Conservation (phyloP, 1,140 invertebrate genomes). For the Gonioctena quinquepunctata region DNA sequence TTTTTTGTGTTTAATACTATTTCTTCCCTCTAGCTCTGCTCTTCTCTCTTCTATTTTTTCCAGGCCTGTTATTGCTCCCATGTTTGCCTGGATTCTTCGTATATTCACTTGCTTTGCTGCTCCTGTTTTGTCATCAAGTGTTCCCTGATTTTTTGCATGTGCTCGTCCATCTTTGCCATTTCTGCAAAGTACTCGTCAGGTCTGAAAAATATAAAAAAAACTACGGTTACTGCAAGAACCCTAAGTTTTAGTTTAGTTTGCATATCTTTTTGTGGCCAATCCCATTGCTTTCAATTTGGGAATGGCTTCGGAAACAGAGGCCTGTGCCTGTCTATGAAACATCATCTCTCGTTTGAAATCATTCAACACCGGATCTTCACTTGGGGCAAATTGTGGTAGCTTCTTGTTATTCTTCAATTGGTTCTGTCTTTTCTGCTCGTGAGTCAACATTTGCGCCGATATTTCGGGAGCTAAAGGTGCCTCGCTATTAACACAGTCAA, state of each 20-base stretch:
- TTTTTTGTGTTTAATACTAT: no score
- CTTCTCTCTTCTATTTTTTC: no score
- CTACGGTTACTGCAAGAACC: no score
- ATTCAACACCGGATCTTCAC: slow-evolving; percentile 83
- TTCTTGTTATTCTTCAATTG: slow-evolving; percentile 72
- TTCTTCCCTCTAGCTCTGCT: no score
- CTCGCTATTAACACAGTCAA: slow-evolving; percentile 76
- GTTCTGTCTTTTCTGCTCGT: slow-evolving; percentile 69
- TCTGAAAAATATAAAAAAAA: slow-evolving; percentile 56
- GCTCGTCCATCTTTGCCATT: slow-evolving; percentile 96
- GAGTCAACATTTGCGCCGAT: slow-evolving; percentile 71
- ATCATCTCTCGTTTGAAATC: slow-evolving; percentile 91
- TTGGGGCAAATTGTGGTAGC: slow-evolving; percentile 64
- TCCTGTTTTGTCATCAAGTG: slow-evolving; percentile 84
- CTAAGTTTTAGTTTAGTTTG: no score
- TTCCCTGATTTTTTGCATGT: slow-evolving; percentile 95
- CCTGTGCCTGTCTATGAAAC: slow-evolving; percentile 92
- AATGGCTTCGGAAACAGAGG: slow-evolving; percentile 79
- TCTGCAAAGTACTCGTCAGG: slow-evolving; percentile 98
- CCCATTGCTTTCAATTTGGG: slow-evolving; percentile 73
- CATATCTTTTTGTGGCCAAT: slow-evolving; percentile 72
- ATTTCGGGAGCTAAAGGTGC: slow-evolving; percentile 83
- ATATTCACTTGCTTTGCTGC: no score
- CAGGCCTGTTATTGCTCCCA: no score
- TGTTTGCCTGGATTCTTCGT: no score